phyloP scores from a whole-genome alignment of 2,113 vertebrate species.

The Kobus ellipsiprymnus region DNA sequence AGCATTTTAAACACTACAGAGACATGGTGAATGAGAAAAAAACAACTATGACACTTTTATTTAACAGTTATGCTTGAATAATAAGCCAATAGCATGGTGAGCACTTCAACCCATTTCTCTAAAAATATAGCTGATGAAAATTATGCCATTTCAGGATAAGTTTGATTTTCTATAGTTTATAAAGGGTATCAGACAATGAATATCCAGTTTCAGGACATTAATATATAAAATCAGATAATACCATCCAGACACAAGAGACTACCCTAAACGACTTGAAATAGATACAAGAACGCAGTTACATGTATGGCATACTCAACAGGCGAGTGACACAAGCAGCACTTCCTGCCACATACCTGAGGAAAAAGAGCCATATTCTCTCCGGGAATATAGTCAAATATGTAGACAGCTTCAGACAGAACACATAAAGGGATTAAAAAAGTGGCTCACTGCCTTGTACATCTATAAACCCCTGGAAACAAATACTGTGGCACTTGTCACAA shows the following conservation, averaged over 20 bases:
- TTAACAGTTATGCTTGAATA: background rate
- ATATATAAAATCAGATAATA: conserved; percentile 30
- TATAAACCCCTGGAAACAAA: background rate
- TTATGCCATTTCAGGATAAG: background rate
- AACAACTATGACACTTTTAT: background rate
- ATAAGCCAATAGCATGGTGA: background rate
- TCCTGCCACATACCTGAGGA: background rate
- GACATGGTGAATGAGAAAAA: background rate
- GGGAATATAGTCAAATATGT: background rate
- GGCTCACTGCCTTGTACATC: rapidly evolving
- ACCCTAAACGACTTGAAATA: background rate
- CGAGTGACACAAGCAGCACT: background rate
- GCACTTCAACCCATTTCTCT: background rate
- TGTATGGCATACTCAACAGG: background rate
- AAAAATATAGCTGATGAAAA: background rate
- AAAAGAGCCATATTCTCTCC: background rate
- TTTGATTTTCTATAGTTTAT: background rate
- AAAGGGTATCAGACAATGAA: background rate
- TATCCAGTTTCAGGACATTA: background rate
- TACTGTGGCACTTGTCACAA: background rate
- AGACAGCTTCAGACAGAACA: background rate
- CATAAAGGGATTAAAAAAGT: background rate
- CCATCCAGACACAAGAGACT: background rate
- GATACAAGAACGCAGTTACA: background rate
- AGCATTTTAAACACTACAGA: background rate